These are phyloP conservation scores for Ascidia mentula DNA, from an alignment of 23 tunicate species.

Conservation along the genomic window DNA sequence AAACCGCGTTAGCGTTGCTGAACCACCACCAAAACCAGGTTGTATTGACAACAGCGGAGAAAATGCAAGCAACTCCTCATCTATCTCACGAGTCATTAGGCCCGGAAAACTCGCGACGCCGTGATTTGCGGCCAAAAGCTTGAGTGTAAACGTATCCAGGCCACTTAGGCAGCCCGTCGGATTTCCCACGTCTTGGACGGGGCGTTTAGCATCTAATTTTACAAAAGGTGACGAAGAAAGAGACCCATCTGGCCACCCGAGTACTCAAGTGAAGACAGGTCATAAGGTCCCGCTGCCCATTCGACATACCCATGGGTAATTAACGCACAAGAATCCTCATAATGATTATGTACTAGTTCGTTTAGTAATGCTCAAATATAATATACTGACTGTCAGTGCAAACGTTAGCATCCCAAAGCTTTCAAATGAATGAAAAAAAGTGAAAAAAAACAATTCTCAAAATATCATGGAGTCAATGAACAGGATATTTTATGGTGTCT, in stretches of 20 bases:
- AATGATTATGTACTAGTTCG: too few relatives aligned
- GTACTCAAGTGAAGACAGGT: background rate
- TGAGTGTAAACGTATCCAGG: slow-evolving; percentile 1
- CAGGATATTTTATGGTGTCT: too few relatives aligned
- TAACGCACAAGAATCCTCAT: background rate
- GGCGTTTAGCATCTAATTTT: slow-evolving; percentile 12
- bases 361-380: background rate
- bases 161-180: slow-evolving; percentile 2
- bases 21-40: too few relatives aligned
- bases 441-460: too few relatives aligned
- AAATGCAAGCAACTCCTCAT: too few relatives aligned
- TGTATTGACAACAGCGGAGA: too few relatives aligned
- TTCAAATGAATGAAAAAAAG: too few relatives aligned
- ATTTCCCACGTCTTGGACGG: background rate
- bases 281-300: background rate
- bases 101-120: background rate
- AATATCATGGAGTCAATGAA: too few relatives aligned
- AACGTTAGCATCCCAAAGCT: too few relatives aligned
- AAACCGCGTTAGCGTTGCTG: too few relatives aligned
- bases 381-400: too few relatives aligned
- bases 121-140: background rate
- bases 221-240: slow-evolving; percentile 2
- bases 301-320: background rate
- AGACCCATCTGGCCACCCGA: slow-evolving; percentile 10
- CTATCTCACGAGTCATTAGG: background rate